phyloP scores from a whole-genome alignment of 2,888 invertebrate genomes.

The Stenodema calcarata region DNA sequence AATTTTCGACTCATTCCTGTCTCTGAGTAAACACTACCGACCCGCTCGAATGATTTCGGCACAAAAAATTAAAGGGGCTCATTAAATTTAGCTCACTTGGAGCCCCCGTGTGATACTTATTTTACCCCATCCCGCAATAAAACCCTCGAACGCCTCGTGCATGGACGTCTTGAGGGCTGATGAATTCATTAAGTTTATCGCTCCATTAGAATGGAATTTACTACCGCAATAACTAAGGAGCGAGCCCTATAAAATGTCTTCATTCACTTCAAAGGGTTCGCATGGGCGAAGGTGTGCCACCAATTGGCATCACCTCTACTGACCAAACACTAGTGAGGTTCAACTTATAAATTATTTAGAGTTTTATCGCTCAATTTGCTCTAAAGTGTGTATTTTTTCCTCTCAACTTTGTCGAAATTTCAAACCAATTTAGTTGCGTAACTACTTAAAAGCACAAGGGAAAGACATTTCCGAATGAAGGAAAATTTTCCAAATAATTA shows the following conservation, averaged over 20 bases:
- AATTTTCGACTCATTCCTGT: too few species aligned
- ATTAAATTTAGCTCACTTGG: neutral
- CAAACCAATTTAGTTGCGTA: too few species aligned
- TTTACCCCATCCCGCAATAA: neutral
- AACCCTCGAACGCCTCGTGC: neutral
- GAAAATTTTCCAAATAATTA: too few species aligned
- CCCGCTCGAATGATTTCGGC: too few species aligned
- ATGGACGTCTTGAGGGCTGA: neutral
- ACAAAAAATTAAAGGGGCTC: neutral
- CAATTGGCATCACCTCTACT: neutral
- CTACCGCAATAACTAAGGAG: conserved; percentile 6
- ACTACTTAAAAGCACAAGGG: too few species aligned
- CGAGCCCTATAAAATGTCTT: neutral
- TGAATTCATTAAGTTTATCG: conserved; percentile 13
- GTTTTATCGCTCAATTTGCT: neutral
- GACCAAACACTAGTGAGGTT: neutral
- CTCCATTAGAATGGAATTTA: conserved; percentile 14
- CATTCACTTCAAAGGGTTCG: conserved; percentile 10
- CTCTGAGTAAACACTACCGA: too few species aligned
- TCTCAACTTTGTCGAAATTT: too few species aligned
- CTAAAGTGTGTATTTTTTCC: too few species aligned
- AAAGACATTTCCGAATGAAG: too few species aligned
- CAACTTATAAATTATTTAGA: neutral
- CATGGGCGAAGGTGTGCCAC: neutral
- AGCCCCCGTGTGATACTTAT: neutral